Conservation (phyloP, 2,888 invertebrate genomes). For the Drosophila antonietae region DNA sequence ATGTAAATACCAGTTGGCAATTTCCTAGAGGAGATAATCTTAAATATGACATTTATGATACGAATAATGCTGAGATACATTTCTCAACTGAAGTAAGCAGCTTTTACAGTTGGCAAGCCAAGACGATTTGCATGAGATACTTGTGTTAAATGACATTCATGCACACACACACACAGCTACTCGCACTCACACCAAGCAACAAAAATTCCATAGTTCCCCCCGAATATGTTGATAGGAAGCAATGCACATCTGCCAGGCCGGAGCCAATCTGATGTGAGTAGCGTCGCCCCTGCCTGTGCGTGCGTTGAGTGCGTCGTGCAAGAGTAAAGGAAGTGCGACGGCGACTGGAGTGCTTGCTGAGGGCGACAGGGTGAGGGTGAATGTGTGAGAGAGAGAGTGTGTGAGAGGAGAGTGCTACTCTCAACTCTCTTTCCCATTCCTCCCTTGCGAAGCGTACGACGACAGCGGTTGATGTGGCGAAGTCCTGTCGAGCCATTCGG, state of each 20-base stretch:
- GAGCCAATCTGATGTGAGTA: conserved; percentile 33
- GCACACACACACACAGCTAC: neutral
- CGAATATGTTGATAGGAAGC: conserved; percentile 24
- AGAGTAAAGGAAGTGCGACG: conserved; percentile 15
- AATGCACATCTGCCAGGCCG: conserved; percentile 56
- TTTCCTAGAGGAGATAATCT: neutral
- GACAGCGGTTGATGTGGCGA: conserved; percentile 11
- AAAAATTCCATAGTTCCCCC: conserved; percentile 8
- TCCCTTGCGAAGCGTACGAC: conserved; percentile 5
- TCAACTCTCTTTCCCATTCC: conserved; percentile 20
- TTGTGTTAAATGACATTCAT: conserved; percentile 12
- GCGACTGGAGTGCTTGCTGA: conserved; percentile 41
- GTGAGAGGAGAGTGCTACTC: conserved; percentile 9
- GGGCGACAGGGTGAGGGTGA: neutral
- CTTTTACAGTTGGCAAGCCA: conserved; percentile 16
- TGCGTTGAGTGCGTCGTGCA: conserved; percentile 8
- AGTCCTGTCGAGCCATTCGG: conserved; percentile 23
- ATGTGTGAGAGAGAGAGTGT: conserved; percentile 11
- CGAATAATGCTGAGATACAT: conserved; percentile 2
- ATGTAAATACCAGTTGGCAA: neutral
- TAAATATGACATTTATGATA: conserved; percentile 2
- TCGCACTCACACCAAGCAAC: neutral
- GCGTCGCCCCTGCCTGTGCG: conserved; percentile 11
- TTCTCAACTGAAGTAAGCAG: conserved; percentile 18
- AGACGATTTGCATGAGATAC: conserved; percentile 13